Base-by-base conservation (phyloP, 2,888 invertebrate genomes). In the Drosophila phalerata region DNA sequence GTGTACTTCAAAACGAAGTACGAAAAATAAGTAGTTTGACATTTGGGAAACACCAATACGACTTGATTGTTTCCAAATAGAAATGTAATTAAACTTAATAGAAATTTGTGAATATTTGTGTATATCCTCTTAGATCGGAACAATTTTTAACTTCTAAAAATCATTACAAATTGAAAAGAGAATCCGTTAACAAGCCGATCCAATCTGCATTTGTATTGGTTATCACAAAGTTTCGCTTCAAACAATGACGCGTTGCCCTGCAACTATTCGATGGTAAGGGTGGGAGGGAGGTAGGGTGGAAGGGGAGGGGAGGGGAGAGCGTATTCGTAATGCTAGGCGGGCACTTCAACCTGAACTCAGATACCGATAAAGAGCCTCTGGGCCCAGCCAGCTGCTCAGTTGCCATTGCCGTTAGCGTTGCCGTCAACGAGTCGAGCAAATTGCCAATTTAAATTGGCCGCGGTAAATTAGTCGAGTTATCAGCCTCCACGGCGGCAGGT, bases 401-500 rank as follows among this genome's bases (percentile, higher is more conserved):
- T 49, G 51, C 49, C 42, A 64, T 47, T 30, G 64, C 15, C 52
- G 65, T 53, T 48, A 51, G 43, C 57, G 40, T 47, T 51, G 63
- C 55, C 55, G 84, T 56, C 51, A 47, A 58, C 56, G 70, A 69
- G 58, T 65, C 64, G 75, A 73, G 88, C 88, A 88, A 91, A 91
- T 90, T 91, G 90, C 76, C 91, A 92, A 92, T 92, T 91, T 90
- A 91, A 92, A 92, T 92, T 90, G 91, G 88, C 81, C 88, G 85
- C 86, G 82, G 87, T 87, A 90, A 92, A 89, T 92, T 91, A 91
- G 92, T 91, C 89, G 90, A 91, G 91, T 90, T 91, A 91, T 90
- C 91, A 92, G 86, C 88, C 88, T 91, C 86, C 85, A 87, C 74
- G 81, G 86, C 82, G 88, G 90, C 91, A 90, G 91, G 89, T 91